Evolutionary conservation across 2,113 vertebrate genomes (phyloP), one percentile per base, ranked within the genome.

Genomic region (Phyllostomus discolor): DNA sequence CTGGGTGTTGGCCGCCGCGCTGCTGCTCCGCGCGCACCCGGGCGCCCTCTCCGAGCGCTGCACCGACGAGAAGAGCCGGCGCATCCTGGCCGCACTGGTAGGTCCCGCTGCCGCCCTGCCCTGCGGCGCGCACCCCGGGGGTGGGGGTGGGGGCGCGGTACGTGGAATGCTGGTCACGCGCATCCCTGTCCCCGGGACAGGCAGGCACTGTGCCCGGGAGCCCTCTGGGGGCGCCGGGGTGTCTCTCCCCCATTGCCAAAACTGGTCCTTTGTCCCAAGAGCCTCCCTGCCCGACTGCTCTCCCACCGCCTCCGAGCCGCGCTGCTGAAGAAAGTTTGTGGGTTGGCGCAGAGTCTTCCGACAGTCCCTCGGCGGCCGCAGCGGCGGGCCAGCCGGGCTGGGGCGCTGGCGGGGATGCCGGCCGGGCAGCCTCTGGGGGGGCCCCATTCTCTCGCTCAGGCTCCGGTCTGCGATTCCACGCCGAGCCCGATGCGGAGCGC

Each of bases 21-120:
- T 99, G 98, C 98, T 99, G 50, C 98, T 99, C 93, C 98, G 99
- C 80, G 98, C 99, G 73, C 99, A 99, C 98, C 98, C 98, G 92
- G 98, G 97, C 96, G 98, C 99, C 97, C 98, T 99, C 97, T 99
- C 99, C 0, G 99, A 99, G 98, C 99, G 98, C 98, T 99, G 99
- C 99, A 99, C 99, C 0, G 99, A 99, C n/a, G 98, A 99, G 98
- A 98, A 98, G 96, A 99, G 99, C 98, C 98, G 97, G 87, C 98
- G 98, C 97, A 99, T 99, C 95, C 99, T 99, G 97, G 99, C 99
- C n/a, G 98, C 98, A 84, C 99, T 99, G 99, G 99, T 99, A 99
- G 98, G 99, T 98, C 72, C 82, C 57, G 80, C n/a, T 2, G 82
- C 89, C 59, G 46, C 95, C 11, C 85, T 41, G 70, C 52, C 86